Evolutionary conservation across 2,888 invertebrate species (phyloP).

Genomic region (Acronicta alni): DNA sequence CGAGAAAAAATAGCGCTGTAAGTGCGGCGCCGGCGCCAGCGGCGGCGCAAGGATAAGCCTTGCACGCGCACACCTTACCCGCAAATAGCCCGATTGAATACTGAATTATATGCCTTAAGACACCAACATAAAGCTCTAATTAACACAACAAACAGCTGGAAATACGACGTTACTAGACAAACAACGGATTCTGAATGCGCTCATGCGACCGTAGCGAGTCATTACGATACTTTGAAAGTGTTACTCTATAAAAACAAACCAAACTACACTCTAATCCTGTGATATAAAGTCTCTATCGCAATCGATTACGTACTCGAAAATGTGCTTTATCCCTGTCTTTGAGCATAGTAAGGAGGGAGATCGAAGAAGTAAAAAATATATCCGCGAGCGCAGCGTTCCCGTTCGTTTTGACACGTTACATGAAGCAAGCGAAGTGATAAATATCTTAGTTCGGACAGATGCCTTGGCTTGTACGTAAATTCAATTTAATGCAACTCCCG

Average conservation of each 20-base stretch:
- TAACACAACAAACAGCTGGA: conserved; percentile 35
- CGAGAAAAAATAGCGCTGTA: conserved; percentile 84
- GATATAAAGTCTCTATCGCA: conserved; percentile 73
- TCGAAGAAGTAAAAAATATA: conserved; percentile 73
- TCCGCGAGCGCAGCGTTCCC: conserved; percentile 79
- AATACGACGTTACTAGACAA: conserved; percentile 69
- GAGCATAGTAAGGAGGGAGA: conserved; percentile 69
- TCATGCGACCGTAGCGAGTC: conserved; percentile 88
- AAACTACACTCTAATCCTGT: conserved; percentile 76
- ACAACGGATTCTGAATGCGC: conserved; percentile 79
- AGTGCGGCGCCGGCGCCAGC: conserved; percentile 87
- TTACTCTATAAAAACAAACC: conserved; percentile 71
- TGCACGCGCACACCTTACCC: conserved; percentile 72
- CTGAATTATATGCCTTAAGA: conserved; percentile 62
- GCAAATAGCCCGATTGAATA: conserved; percentile 60
- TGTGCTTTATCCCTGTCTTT: conserved; percentile 69
- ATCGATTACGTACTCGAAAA: conserved; percentile 59
- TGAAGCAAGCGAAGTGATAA: conserved; percentile 79
- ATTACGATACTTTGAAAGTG: conserved; percentile 85
- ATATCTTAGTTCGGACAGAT: conserved; percentile 79
- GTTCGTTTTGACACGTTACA: conserved; percentile 84
- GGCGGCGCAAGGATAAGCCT: conserved; percentile 80
- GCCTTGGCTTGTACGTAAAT: conserved; percentile 67
- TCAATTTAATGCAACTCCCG: conserved; percentile 68
- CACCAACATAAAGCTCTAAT: conserved; percentile 57